A percentile compares a stretch with the other conserved stretches of the same genome.
phyloP scores from a whole-genome alignment of 1,140 invertebrate species.

The Heliconius eleuchia region DNA sequence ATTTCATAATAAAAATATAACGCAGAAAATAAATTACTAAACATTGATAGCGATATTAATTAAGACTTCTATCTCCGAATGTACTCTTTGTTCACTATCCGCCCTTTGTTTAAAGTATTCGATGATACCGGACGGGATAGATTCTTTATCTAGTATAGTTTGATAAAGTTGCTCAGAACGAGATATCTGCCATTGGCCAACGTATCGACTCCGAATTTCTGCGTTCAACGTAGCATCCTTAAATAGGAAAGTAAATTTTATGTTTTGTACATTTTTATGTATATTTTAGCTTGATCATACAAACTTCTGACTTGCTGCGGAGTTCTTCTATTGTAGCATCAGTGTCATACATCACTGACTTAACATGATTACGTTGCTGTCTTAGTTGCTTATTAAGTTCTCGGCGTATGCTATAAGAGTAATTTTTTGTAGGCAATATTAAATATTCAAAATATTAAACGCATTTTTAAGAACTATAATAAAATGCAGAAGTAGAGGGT shows the following conservation, averaged over 20 bases:
- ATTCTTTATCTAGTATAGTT: conserved; percentile 51
- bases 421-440: not conserved
- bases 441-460: not conserved
- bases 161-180: conserved; percentile 61
- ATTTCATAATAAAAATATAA: not conserved
- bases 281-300: not conserved
- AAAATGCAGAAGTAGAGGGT: no score
- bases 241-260: not conserved
- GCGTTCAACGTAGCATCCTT: conserved; percentile 59
- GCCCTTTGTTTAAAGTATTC: conserved; percentile 57
- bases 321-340: conserved; percentile 49
- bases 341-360: conserved; percentile 59
- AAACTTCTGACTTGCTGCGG: conserved; percentile 56
- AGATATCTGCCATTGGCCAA: conserved; percentile 60
- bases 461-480: no score
- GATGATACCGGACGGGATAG: conserved; percentile 40
- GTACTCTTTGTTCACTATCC: conserved; percentile 63
- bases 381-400: conserved; percentile 58
- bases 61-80: conserved; percentile 63
- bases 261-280: not conserved
- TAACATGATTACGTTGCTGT: conserved; percentile 64
- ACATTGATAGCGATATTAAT: conserved; percentile 66
- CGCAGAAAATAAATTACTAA: conserved; percentile 13
- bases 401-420: conserved; percentile 43
- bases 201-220: conserved; percentile 56